phyloP scores from a whole-genome alignment of 2,888 invertebrate genomes.

The Pollenia amentaria region DNA sequence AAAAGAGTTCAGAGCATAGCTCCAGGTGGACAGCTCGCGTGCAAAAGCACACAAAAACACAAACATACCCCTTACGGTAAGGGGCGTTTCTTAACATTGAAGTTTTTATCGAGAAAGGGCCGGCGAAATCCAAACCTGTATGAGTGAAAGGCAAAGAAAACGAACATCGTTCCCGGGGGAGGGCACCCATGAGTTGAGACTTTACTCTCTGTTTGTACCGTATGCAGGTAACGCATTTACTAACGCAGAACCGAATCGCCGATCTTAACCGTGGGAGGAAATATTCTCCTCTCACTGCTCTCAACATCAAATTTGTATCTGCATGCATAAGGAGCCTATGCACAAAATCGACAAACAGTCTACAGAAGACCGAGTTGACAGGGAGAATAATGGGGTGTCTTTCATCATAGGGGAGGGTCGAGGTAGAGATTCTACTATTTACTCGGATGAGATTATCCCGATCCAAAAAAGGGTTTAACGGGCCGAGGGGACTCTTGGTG shows the following conservation, averaged over 20 bases:
- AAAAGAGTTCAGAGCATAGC: constrained; percentile 50
- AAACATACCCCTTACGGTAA: constrained; percentile 48
- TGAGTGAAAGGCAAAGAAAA: constrained; percentile 37
- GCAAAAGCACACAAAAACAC: constrained; percentile 51
- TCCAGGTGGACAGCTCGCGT: constrained; percentile 61
- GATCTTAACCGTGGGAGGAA: constrained; percentile 47
- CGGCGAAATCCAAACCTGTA: constrained; percentile 61
- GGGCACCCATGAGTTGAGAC: constrained; percentile 57
- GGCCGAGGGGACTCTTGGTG: constrained; percentile 5
- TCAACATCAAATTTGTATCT: constrained; percentile 48
- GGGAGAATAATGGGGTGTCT: constrained; percentile 53
- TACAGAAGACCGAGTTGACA: constrained; percentile 11
- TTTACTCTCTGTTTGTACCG: constrained; percentile 52
- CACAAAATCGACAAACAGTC: constrained; percentile 34
- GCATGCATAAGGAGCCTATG: constrained; percentile 63
- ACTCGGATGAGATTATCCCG: constrained; percentile 10
- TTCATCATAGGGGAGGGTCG: constrained; percentile 26
- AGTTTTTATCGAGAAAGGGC: constrained; percentile 64
- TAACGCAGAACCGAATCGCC: constrained; percentile 38
- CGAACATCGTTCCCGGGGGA: constrained; percentile 17
- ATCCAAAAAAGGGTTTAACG: constrained; percentile 57
- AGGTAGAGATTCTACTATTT: constrained; percentile 49
- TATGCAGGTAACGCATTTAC: constrained; percentile 50
- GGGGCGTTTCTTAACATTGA: constrained; percentile 23
- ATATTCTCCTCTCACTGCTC: constrained; percentile 36